phyloP scores from a whole-genome alignment of 37 sponge, comb jelly and placozoan genomes.

The Chondrilla cf. caribensis region DNA sequence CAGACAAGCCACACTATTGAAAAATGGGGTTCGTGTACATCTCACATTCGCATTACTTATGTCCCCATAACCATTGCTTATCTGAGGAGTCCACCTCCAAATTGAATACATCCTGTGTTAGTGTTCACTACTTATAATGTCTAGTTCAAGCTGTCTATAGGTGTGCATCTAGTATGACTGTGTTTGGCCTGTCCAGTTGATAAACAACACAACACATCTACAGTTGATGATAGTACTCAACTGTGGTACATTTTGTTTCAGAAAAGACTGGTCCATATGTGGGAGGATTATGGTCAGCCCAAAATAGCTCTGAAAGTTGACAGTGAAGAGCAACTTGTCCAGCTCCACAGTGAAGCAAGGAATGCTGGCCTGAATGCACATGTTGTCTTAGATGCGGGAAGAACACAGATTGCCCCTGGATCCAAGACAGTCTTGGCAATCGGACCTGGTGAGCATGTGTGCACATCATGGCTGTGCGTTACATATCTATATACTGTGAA shows the following conservation, averaged over 20 bases:
- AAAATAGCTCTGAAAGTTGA: slow-evolving; percentile 91
- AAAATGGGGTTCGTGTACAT: slow-evolving; percentile 35
- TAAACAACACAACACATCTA: too few relatives aligned
- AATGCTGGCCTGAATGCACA: slow-evolving; percentile 61
- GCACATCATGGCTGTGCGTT: too few relatives aligned
- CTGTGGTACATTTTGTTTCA: too few relatives aligned
- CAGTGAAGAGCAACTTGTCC: slow-evolving; percentile 50
- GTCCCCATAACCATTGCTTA: too few relatives aligned
- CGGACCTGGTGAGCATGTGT: slow-evolving; percentile 82
- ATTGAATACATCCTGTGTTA: too few relatives aligned
- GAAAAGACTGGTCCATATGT: slow-evolving; percentile 53
- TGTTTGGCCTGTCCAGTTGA: too few relatives aligned
- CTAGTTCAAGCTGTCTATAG: too few relatives aligned
- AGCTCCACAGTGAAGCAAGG: neutral
- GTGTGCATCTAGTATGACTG: too few relatives aligned
- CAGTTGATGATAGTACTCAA: too few relatives aligned
- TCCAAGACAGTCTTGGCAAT: slow-evolving; percentile 90
- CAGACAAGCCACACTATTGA: slow-evolving; percentile 30
- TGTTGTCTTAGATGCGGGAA: slow-evolving; percentile 92
- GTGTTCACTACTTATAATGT: too few relatives aligned
- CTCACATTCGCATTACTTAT: too few relatives aligned
- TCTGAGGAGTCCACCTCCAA: too few relatives aligned
- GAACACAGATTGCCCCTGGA: slow-evolving; percentile 98
- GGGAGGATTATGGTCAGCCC: slow-evolving; percentile 77
- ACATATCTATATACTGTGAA: neutral